Base-by-base conservation (phyloP, 2,888 invertebrate genomes). In the Stenoptilia bipunctidactyla region DNA sequence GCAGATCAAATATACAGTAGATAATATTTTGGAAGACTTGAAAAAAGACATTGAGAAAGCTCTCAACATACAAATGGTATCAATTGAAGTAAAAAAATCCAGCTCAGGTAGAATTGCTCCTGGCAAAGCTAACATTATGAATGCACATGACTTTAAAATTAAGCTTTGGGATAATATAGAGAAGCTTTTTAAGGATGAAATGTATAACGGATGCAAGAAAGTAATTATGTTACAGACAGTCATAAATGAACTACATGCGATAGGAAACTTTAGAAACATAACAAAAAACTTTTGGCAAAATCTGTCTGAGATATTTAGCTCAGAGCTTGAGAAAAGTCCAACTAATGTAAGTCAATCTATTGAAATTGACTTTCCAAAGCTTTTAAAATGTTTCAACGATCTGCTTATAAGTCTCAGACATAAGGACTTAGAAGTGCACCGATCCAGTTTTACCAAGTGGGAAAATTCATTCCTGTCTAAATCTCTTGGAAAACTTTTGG, bases 111-210 rank as follows among this genome's bases (percentile, higher is more conserved):
- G 80, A 40, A 51, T 82, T 44, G 67, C 80, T 3, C 85, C 88
- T 42, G 58, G 88, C 42, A 61, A 87, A 76, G 80, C 82, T 45
- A 62, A 87, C 58, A 54, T 86, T 42, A 66, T 77, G 87, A 65
- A 86, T 69, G 53, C 86, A 50, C 58, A 75, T 66, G 87, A 72
- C 58, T 88, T 73, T 52, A 88, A 62, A 69, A 75, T 59, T 51
- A 80, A 92, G 57, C 86, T 97, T 3, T 97, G 97, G 96, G 90
- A 91, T 45, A 94, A 94, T 53, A 87, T 97, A 56, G 96, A 97
- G 60, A 92, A 91, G 69, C 75, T 94, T 6, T 92, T 96, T 61
- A 92, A 92, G 58, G 88, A 89, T 43, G 89, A 90, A 42, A 86
- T 93, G 33, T 90, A 87, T 52, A 87, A 87, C 42, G 87, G 88